Evolutionary conservation across 2,888 invertebrate species (phyloP).

Genomic region (Crematogaster levior): DNA sequence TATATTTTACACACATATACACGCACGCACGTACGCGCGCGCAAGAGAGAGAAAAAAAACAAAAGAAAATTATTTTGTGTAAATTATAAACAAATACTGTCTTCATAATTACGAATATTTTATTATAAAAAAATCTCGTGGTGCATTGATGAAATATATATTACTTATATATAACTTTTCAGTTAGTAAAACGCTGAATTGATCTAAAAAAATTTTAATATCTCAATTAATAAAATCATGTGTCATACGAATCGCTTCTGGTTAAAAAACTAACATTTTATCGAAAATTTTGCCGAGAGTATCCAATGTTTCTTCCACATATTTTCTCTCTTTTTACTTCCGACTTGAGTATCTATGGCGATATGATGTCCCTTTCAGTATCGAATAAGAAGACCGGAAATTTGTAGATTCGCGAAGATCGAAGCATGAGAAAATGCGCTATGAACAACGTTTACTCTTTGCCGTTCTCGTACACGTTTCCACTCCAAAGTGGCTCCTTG

Average conservation of each 20-base stretch:
- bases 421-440: slow-evolving; percentile 2
- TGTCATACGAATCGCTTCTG: background rate
- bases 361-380: slow-evolving; percentile 14
- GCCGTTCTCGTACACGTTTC: background rate
- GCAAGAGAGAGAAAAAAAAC: background rate
- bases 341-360: background rate
- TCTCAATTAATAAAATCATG: too few species aligned
- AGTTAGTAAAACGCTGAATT: background rate
- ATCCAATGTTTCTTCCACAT: background rate
- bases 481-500: slow-evolving; percentile 31
- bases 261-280: background rate
- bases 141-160: background rate
- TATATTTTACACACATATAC: too few species aligned
- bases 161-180: background rate
- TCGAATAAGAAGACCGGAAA: slow-evolving; percentile 35
- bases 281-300: slow-evolving; percentile 1
- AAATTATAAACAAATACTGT: background rate
- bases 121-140: background rate
- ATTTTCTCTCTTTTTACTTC: background rate
- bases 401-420: slow-evolving; percentile 10
- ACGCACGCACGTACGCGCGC: too few species aligned
- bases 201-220: background rate
- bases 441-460: slow-evolving; percentile 42
- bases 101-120: background rate
- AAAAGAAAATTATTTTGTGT: background rate